These are phyloP conservation scores for Argynnis bischoffii DNA, from an alignment of 2,888 invertebrate genomes.

Conservation along the genomic window DNA sequence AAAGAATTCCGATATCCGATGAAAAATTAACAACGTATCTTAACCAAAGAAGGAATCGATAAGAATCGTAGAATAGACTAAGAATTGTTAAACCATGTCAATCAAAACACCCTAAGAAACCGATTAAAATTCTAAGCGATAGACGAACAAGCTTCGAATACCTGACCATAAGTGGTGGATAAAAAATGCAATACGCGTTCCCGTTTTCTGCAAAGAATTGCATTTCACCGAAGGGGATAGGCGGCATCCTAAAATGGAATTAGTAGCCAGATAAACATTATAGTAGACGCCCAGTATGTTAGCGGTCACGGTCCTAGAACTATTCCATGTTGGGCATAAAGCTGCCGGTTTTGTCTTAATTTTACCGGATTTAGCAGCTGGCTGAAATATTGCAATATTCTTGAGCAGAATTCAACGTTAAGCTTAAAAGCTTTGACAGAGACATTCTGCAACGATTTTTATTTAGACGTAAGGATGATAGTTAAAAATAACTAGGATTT, in stretches of 20 bases:
- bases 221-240: constrained; percentile 49
- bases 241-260: constrained; percentile 55
- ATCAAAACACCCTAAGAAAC: constrained; percentile 36
- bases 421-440: not conserved
- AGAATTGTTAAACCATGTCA: constrained; percentile 35
- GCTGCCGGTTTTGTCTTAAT: constrained; percentile 33
- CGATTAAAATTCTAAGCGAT: constrained; percentile 39
- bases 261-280: constrained; percentile 6
- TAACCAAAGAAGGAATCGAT: not conserved
- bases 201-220: constrained; percentile 41
- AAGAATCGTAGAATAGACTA: constrained; percentile 18
- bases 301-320: constrained; percentile 46
- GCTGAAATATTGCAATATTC: constrained; percentile 7
- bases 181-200: constrained; percentile 41
- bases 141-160: constrained; percentile 35
- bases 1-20: not conserved
- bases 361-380: constrained; percentile 17
- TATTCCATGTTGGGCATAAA: constrained; percentile 42
- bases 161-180: constrained; percentile 32
- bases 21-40: not conserved
- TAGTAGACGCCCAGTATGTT: constrained; percentile 41
- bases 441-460: not conserved
- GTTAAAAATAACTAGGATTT: no score
- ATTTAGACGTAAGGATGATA: not conserved
- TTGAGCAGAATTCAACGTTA: constrained; percentile 5